Base-by-base conservation (phyloP, 2,797 vertebrate genomes). In the Aulostomus chinensis region DNA sequence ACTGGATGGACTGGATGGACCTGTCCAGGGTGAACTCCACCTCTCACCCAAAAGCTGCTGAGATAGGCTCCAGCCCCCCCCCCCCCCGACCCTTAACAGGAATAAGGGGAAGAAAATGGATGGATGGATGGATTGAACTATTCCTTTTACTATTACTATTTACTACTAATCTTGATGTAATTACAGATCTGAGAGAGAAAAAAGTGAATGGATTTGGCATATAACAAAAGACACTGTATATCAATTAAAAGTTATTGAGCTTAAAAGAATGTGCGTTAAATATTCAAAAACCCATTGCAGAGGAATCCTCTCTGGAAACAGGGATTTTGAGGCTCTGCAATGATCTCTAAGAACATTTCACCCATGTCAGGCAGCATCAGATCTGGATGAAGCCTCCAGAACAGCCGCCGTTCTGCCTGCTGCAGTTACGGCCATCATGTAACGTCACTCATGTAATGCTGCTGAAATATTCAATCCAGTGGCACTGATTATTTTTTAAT, bases 401-500 rank as follows among this genome's bases (percentile, higher is more conserved):
- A 47, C 47, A 6, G 50, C 35, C 7, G 36, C 25, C 2, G 22
- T 37, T 21, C 4, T 3, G 45, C 24, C 38, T 18, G 16, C 54
- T 11, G 46, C 50, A 30, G 31, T 57, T 58, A 25, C 54, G 15
- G 30, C 47, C 39, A 6, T 24, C 20, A 0, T 24, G 40, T 5
- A 10, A 9, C 40, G 40, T 66, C 78, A 48, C 75, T 64, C 54
- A n/a, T n/a, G n/a, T n/a, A n/a, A n/a, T 43, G 40, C 14, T 52
- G 51, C 55, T 88, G 60, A 83, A 86, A 80, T 84, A 86, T 81
- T 82, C 47, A 78, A 69, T 72, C 46, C 68, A 50, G 67, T 26
- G 22, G 34, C 7, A 20, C 49, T 71, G 56, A 65, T 86, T 85
- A 83, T 56, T 84, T 78, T 88, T 89, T 86, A 53, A 87, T 82